Evolutionary conservation across 2,888 invertebrate species (phyloP), one percentile per base, ranked within the genome.

Genomic region (Phyto melanocephala): DNA sequence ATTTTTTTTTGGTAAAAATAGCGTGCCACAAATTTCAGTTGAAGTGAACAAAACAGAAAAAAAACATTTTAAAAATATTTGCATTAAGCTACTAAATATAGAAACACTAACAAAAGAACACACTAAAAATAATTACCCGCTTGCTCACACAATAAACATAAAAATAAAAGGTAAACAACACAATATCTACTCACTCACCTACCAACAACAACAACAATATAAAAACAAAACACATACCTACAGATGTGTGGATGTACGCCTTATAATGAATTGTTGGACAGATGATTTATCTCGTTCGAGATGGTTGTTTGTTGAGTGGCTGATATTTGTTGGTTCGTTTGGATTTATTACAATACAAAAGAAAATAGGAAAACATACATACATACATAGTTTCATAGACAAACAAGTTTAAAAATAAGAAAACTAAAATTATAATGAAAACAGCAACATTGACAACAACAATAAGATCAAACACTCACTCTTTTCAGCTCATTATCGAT

Each of bases 61-160:
- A 54, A 40, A 45, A 56, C 42, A 54, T 60, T 76, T 72, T 79
- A 60, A 68, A 76, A 79, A 71, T 82, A 75, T 82, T 82, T 82
- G 75, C 78, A 82, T 60, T 58, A 82, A 76, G 71, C 71, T 65
- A 54, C 79, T 82, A 76, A 71, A 76, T 76, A 76, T 79, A 82
- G 82, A 82, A 76, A 70, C 79, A 76, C 60, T 79, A 82, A 82
- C 62, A 79, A 75, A 75, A 79, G 71, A 76, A 76, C 22, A 65
- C 58, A 70, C 62, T 80, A 77, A 82, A 77, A 76, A 80, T 77
- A 68, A 68, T 63, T 72, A 74, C 13, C 20, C 33, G 45, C 52
- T 71, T 67, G 67, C 24, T 68, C 74, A 77, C 42, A 77, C 62
- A 80, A 54, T 42, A 33, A 67, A 47, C 56, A 56, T 65, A 40